These are phyloP conservation scores for Pocota personata DNA, from an alignment of 2,888 invertebrate species.

Conservation along the genomic window DNA sequence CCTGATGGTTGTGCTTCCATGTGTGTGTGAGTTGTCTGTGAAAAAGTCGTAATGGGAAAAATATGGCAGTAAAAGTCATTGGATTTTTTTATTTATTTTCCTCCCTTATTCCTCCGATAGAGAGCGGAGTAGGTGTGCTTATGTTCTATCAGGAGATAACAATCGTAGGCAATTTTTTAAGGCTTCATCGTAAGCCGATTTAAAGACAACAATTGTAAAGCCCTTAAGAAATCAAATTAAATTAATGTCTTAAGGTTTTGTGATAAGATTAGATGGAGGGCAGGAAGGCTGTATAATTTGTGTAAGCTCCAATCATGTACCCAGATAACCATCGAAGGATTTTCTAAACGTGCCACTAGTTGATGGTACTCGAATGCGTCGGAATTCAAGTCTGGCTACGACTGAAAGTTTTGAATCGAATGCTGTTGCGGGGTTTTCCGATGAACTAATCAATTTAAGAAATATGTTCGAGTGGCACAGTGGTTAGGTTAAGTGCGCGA, in stretches of 20 bases:
- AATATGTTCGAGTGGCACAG: no score
- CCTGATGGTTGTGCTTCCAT: background rate
- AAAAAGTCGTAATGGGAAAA: slow-evolving; percentile 11
- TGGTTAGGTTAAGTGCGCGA: no score
- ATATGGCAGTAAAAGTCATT: slow-evolving; percentile 11
- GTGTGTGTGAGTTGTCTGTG: background rate
- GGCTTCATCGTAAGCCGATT: background rate
- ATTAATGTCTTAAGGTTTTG: background rate
- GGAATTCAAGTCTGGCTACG: no score
- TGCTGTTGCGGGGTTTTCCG: no score
- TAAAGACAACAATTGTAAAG: slow-evolving; percentile 8
- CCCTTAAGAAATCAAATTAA: slow-evolving; percentile 20
- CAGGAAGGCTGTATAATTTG: background rate
- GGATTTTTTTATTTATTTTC: background rate
- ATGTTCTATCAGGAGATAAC: slow-evolving; percentile 14
- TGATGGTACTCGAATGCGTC: no score
- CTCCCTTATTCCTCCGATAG: background rate
- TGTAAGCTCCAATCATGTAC: no score
- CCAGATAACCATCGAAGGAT: no score
- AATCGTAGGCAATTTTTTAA: background rate
- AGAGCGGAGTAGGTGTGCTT: background rate
- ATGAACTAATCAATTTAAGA: no score
- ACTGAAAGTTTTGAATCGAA: no score
- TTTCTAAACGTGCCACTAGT: no score
- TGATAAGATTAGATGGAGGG: background rate